phyloP scores from a whole-genome alignment of 2,888 invertebrate species.

The Aspidiotus rigidus region DNA sequence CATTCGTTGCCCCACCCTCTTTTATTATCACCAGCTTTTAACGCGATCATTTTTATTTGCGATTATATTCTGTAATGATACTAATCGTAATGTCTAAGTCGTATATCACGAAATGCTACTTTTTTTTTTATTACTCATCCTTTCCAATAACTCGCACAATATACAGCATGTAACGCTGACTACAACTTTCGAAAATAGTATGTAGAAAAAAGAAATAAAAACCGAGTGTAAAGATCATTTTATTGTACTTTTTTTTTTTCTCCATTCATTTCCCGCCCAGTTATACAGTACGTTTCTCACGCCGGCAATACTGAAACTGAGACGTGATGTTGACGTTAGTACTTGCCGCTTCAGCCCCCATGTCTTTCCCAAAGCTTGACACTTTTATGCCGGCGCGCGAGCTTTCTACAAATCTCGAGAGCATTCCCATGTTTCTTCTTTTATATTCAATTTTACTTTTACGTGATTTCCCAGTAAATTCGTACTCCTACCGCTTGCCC shows the following conservation, averaged over 20 bases:
- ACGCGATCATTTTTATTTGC: constrained; percentile 2
- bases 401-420: constrained; percentile 30
- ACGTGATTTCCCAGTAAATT: constrained; percentile 24
- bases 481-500: too few relatives aligned
- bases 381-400: constrained; percentile 20
- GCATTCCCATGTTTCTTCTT: constrained; percentile 32
- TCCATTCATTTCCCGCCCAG: not conserved
- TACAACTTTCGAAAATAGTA: not conserved
- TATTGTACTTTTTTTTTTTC: constrained; percentile 10
- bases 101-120: constrained; percentile 1
- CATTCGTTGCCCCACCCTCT: too few relatives aligned
- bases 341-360: not conserved
- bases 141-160: not conserved
- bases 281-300: not conserved
- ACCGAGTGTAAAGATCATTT: constrained; percentile 16
- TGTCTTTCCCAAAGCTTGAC: constrained; percentile 11
- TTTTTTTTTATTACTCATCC: not conserved
- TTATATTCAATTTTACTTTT: constrained; percentile 29
- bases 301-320: constrained; percentile 12
- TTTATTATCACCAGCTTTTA: not conserved
- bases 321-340: constrained; percentile 24
- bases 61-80: constrained; percentile 2
- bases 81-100: constrained; percentile 4
- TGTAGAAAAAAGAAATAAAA: not conserved
- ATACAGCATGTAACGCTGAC: too few relatives aligned